Conservation (phyloP, 2,888 invertebrate species). For the Reticulitermes lucifugus region DNA sequence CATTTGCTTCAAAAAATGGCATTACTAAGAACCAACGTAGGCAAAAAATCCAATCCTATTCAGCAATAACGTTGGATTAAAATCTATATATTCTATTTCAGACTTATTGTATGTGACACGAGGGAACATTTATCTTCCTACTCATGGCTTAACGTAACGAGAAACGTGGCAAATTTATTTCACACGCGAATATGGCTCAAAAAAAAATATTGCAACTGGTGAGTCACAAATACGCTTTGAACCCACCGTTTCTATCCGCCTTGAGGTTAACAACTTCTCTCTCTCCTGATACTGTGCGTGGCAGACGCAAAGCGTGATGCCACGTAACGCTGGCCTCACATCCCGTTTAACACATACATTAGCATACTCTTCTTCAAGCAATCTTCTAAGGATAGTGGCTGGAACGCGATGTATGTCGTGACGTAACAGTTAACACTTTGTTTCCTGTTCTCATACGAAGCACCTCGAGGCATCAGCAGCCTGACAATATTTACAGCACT, state of each 20-base stretch:
- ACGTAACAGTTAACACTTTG: neutral
- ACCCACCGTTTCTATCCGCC: neutral
- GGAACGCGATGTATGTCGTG: neutral
- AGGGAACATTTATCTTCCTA: neutral
- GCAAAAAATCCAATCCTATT: neutral
- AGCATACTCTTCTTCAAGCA: constrained; percentile 13
- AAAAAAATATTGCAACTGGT: neutral
- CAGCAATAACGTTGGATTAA: neutral
- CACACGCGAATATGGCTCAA: neutral
- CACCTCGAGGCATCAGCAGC: too few relatives aligned
- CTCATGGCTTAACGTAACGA: neutral
- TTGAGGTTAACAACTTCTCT: neutral
- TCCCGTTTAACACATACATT: neutral
- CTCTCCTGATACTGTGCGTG: neutral
- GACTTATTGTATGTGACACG: neutral
- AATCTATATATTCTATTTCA: neutral
- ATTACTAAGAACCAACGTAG: neutral
- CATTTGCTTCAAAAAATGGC: too few relatives aligned
- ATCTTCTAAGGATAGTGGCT: neutral
- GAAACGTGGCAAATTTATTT: neutral
- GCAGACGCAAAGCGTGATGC: neutral
- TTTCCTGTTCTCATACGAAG: neutral
- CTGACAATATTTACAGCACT: too few relatives aligned
- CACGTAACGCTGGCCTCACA: neutral
- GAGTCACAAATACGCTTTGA: neutral